These are phyloP conservation scores for Thinocorus orbignyianus DNA, from an alignment of 2,113 vertebrate genomes.

Conservation along the genomic window DNA sequence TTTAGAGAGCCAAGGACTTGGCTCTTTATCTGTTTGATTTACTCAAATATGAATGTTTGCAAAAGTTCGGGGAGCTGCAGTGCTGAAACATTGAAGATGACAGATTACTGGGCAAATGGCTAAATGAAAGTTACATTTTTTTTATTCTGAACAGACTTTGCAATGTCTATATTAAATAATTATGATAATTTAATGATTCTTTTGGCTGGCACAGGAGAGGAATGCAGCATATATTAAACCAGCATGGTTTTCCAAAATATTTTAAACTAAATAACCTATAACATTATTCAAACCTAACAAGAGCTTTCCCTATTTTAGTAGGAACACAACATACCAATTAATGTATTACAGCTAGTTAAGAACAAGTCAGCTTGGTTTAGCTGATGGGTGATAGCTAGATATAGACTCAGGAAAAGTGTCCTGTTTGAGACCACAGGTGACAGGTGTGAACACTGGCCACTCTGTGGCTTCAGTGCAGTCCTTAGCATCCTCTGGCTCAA, in stretches of 20 bases:
- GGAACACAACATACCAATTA: neutral
- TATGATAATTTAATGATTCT: neutral
- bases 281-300: neutral
- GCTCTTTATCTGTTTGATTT: neutral
- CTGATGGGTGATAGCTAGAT: neutral
- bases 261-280: neutral
- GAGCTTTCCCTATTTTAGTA: neutral
- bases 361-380: neutral
- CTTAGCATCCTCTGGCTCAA: neutral
- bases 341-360: neutral
- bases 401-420: neutral
- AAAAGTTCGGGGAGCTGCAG: neutral
- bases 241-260: neutral
- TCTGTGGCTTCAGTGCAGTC: neutral
- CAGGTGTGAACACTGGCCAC: neutral
- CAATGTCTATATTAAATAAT: neutral
- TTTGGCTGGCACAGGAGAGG: neutral
- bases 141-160: neutral
- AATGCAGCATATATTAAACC: neutral
- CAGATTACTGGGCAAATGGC: neutral
- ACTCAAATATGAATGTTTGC: neutral
- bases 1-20: neutral
- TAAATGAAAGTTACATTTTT: neutral
- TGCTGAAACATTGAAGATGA: neutral
- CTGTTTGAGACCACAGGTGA: neutral